phyloP scores from a whole-genome alignment of 2,797 vertebrate species.

The Alca torda region DNA sequence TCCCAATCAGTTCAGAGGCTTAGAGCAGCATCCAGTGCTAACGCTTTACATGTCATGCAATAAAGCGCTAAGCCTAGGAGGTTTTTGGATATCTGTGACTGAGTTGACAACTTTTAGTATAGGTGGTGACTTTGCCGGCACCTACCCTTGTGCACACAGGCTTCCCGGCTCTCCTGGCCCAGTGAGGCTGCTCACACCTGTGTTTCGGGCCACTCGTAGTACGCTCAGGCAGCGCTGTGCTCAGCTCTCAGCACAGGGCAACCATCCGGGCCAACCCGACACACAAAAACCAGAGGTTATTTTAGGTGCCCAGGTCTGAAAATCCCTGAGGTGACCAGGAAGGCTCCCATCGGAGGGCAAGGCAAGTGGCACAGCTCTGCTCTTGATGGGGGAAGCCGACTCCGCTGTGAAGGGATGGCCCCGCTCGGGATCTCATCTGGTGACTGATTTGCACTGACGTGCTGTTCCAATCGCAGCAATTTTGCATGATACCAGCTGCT shows the following conservation, averaged over 20 bases:
- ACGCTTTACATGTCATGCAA: neutral
- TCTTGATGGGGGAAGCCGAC: neutral
- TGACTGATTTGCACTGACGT: neutral
- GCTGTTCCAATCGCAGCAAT: neutral
- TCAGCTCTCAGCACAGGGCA: neutral
- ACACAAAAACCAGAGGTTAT: fast-evolving
- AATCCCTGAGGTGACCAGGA: neutral
- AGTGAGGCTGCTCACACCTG: neutral
- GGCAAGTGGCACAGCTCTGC: neutral
- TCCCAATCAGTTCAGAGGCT: neutral
- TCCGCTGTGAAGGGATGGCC: fast-evolving
- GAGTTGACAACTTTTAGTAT: neutral
- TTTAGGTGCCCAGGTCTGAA: neutral
- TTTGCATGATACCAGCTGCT: neutral
- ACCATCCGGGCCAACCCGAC: neutral
- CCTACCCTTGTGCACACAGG: neutral
- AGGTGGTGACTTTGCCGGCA: neutral
- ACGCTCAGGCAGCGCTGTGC: neutral
- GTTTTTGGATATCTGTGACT: neutral
- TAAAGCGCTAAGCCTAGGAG: neutral
- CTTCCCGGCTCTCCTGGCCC: neutral
- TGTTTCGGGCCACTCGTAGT: fast-evolving
- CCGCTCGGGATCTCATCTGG: neutral
- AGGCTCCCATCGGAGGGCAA: neutral
- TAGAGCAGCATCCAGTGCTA: neutral